Conservation (phyloP, 1,140 invertebrate genomes). For the Drosophila ficusphila region DNA sequence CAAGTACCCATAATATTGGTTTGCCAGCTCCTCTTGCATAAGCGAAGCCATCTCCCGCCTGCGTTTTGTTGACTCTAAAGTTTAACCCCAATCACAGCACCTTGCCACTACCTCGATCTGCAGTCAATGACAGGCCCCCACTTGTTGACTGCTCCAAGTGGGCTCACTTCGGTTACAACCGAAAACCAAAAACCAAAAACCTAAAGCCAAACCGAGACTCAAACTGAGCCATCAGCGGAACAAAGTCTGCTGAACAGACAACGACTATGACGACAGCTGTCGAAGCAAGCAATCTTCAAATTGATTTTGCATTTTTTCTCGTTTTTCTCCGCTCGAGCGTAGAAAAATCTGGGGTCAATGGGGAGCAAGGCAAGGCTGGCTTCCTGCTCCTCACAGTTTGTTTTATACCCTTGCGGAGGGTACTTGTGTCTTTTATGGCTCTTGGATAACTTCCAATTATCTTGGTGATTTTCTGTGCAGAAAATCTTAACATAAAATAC, state of each 20-base stretch:
- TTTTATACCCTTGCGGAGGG: neutral
- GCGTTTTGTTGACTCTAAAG: conserved; percentile 26
- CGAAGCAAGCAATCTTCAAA: conserved; percentile 53
- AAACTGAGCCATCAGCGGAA: conserved; percentile 36
- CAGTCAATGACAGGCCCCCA: conserved; percentile 39
- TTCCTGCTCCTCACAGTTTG: conserved; percentile 41
- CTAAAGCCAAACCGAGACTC: conserved; percentile 3
- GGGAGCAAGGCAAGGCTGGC: conserved; percentile 54
- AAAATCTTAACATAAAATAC: too few relatives aligned
- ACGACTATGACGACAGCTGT: conserved; percentile 33
- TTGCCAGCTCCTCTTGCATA: conserved; percentile 23
- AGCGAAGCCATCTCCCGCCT: neutral
- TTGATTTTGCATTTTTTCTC: conserved; percentile 52
- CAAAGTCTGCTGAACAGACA: conserved; percentile 1
- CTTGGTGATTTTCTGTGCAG: too few relatives aligned
- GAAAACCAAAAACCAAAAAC: neutral
- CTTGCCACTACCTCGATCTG: conserved; percentile 34
- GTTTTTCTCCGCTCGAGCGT: neutral
- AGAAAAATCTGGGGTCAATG: conserved; percentile 45
- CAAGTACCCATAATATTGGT: conserved; percentile 7
- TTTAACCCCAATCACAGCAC: conserved; percentile 49
- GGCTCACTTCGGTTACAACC: too few relatives aligned
- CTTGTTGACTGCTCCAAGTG: conserved; percentile 30
- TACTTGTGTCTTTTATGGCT: neutral
- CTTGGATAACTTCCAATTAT: too few relatives aligned